phyloP scores from a whole-genome alignment of 2,113 vertebrate genomes.

The Galemys pyrenaicus region DNA sequence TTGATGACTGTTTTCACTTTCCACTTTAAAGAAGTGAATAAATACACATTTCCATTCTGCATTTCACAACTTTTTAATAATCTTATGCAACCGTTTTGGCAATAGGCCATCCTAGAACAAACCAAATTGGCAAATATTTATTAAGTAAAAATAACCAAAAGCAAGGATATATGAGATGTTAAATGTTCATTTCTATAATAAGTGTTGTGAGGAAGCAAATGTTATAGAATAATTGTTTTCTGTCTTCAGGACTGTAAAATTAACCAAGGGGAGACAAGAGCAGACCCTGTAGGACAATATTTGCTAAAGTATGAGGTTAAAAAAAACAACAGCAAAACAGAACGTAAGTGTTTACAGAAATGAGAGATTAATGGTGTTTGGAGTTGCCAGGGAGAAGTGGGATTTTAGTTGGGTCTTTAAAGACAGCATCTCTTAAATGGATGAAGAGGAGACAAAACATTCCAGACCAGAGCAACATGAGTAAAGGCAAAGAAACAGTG shows the following conservation, averaged over 20 bases:
- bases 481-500: background rate
- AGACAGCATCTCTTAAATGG: background rate
- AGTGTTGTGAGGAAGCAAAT: background rate
- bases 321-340: background rate
- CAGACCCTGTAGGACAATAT: background rate
- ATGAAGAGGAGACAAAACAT: background rate
- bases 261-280: background rate
- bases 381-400: background rate
- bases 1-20: slow-evolving; percentile 27
- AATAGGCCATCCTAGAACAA: background rate
- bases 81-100: background rate
- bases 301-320: background rate
- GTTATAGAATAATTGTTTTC: background rate
- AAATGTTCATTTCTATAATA: background rate
- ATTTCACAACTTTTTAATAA: background rate
- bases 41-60: background rate
- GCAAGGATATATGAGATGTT: background rate
- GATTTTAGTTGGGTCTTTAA: background rate
- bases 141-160: background rate
- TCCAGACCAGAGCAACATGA: background rate
- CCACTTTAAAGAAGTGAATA: slow-evolving; percentile 24
- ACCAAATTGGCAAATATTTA: slow-evolving; percentile 16
- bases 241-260: background rate
- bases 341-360: background rate
- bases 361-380: background rate